A percentile compares a stretch with the other conserved stretches of the same genome.
These are phyloP conservation scores for Macroglossus sobrinus DNA, from an alignment of 2,113 vertebrate species.

Conservation along the genomic window DNA sequence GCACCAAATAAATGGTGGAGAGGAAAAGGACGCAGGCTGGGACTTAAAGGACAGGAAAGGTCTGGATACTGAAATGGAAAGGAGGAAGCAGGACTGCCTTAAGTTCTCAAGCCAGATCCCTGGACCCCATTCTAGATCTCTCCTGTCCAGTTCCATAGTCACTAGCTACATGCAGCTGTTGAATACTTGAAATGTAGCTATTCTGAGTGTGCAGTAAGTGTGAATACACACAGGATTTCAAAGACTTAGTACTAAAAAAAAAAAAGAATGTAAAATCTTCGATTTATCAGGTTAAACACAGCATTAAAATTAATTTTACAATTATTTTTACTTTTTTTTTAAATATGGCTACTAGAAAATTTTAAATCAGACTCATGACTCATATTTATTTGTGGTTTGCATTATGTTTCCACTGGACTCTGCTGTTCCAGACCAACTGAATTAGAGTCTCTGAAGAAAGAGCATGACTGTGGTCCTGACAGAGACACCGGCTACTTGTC, in stretches of 20 bases:
- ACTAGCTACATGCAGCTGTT: neutral
- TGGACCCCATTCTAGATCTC: neutral
- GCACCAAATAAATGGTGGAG: neutral
- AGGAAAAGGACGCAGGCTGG: neutral
- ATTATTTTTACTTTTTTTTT: constrained; percentile 13
- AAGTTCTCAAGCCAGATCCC: neutral
- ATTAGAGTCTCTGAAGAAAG: neutral
- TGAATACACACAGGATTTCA: neutral
- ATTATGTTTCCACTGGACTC: neutral
- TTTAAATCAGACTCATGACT: neutral
- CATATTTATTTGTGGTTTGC: neutral
- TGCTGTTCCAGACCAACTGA: neutral
- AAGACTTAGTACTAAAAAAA: neutral
- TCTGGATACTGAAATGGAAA: neutral
- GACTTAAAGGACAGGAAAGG: neutral
- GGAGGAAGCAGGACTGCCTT: neutral
- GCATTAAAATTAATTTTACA: neutral
- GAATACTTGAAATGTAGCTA: fast-evolving
- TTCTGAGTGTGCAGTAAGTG: neutral
- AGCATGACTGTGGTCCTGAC: neutral
- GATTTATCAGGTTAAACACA: neutral
- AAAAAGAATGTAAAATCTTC: neutral
- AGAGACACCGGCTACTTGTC: neutral
- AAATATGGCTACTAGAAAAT: neutral
- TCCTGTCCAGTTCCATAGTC: fast-evolving